Evolutionary conservation across 2,797 vertebrate genomes (phyloP).

Genomic region (Hypotaenidia okinawae): DNA sequence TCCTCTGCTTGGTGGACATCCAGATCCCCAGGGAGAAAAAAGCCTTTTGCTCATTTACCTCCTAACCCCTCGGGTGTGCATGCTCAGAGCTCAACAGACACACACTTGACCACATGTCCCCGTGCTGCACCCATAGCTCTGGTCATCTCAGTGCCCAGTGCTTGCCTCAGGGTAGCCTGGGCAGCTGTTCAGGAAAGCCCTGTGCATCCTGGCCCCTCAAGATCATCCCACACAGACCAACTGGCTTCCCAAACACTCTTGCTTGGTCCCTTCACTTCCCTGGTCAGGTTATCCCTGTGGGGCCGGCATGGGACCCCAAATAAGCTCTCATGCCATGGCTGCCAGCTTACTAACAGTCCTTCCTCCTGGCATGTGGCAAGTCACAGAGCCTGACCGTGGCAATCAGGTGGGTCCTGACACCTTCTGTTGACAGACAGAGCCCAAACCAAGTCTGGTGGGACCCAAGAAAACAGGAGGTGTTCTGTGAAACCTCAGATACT

Average conservation of each 20-base stretch:
- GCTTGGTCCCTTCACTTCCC: neutral
- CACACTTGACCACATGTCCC: neutral
- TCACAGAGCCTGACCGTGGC: neutral
- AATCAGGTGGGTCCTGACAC: neutral
- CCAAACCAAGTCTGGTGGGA: neutral
- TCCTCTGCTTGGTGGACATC: neutral
- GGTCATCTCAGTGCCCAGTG: neutral
- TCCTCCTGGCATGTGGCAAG: neutral
- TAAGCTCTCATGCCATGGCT: neutral
- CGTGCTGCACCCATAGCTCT: neutral
- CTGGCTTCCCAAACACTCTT: neutral
- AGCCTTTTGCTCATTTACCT: neutral
- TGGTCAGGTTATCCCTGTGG: neutral
- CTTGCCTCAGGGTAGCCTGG: neutral
- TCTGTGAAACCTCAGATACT: neutral
- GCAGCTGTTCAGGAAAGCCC: neutral
- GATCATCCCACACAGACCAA: neutral
- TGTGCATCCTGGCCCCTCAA: neutral
- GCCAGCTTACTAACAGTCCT: neutral
- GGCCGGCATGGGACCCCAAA: neutral
- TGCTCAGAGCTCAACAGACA: neutral
- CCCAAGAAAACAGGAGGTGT: neutral
- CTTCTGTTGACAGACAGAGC: neutral
- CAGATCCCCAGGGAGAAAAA: neutral
- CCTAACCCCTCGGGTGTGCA: no score